Evolutionary conservation across 2,797 vertebrate species (phyloP).

Genomic region (Arnoldichthys spilopterus): DNA sequence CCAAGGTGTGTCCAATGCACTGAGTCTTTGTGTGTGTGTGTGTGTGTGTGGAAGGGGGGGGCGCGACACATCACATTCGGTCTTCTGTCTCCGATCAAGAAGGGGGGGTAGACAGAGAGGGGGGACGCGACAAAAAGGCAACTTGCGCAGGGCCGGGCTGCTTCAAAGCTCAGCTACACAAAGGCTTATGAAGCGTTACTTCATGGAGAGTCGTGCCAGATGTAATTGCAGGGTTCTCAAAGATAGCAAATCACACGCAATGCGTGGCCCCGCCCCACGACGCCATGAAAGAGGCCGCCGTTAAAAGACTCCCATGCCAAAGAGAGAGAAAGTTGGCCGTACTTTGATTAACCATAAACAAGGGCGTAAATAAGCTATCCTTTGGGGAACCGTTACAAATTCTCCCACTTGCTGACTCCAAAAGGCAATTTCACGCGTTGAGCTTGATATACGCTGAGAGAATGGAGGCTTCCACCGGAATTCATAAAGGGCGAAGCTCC

Average conservation of each 20-base stretch:
- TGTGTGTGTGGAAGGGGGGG: slow-evolving; percentile 63
- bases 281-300: slow-evolving; percentile 69
- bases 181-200: slow-evolving; percentile 80
- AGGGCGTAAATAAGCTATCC: slow-evolving; percentile 73
- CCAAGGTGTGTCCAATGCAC: slow-evolving; percentile 86
- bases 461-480: slow-evolving; percentile 64
- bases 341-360: slow-evolving; percentile 75
- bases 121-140: slow-evolving; percentile 72
- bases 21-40: slow-evolving; percentile 68
- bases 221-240: slow-evolving; percentile 80
- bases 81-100: slow-evolving; percentile 76
- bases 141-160: slow-evolving; percentile 74
- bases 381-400: slow-evolving; percentile 66
- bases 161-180: slow-evolving; percentile 80
- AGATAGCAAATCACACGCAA: slow-evolving; percentile 78
- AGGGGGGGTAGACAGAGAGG: slow-evolving; percentile 57
- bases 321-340: slow-evolving; percentile 68
- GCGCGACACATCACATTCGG: slow-evolving; percentile 82
- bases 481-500: slow-evolving; percentile 58
- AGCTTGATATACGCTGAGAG: slow-evolving; percentile 61
- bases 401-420: slow-evolving; percentile 62
- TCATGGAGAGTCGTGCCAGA: slow-evolving; percentile 83
- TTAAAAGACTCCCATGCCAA: slow-evolving; percentile 66
- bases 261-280: slow-evolving; percentile 66
- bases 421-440: slow-evolving; percentile 66